Conservation (phyloP, 2,888 invertebrate species). For the Sphaerophoria rueppellii region DNA sequence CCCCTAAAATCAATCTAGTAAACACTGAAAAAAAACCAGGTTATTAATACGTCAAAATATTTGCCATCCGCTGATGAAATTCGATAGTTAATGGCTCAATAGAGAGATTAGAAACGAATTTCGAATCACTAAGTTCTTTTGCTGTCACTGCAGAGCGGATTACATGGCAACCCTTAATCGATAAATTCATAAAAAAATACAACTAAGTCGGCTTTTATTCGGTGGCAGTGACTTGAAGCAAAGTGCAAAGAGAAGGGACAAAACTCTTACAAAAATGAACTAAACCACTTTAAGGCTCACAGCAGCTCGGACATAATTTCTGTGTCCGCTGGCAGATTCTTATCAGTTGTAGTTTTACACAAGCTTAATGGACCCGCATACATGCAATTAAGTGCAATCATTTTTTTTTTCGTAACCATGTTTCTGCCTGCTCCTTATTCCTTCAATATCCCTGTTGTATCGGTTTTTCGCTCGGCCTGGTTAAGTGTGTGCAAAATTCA, state of each 20-base stretch:
- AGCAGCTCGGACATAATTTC: slow-evolving; percentile 71
- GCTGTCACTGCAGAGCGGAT: too few relatives aligned
- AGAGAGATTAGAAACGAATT: too few relatives aligned
- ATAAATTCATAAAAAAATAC: slow-evolving; percentile 6
- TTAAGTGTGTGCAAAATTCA: slow-evolving; percentile 57
- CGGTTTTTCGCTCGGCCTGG: background rate
- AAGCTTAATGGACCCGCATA: slow-evolving; percentile 73
- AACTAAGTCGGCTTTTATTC: background rate
- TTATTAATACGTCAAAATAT: too few relatives aligned
- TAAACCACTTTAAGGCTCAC: slow-evolving; percentile 71
- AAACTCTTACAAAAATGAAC: slow-evolving; percentile 34
- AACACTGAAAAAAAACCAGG: too few relatives aligned
- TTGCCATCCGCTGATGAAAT: too few relatives aligned
- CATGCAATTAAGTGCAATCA: slow-evolving; percentile 74
- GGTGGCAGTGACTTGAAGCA: background rate
- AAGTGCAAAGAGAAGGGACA: slow-evolving; percentile 12
- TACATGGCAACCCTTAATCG: background rate
- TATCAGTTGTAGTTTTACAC: slow-evolving; percentile 74
- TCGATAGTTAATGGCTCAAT: too few relatives aligned
- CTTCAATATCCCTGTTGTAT: slow-evolving; percentile 38
- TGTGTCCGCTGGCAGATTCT: slow-evolving; percentile 71
- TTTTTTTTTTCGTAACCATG: slow-evolving; percentile 36
- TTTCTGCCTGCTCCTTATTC: background rate
- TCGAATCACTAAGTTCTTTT: too few relatives aligned
- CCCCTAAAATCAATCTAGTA: too few relatives aligned